Percentiles rank a stretch among this genome's conserved stretches.
phyloP scores from a whole-genome alignment of 2,797 vertebrate genomes.

The Masticophis lateralis region DNA sequence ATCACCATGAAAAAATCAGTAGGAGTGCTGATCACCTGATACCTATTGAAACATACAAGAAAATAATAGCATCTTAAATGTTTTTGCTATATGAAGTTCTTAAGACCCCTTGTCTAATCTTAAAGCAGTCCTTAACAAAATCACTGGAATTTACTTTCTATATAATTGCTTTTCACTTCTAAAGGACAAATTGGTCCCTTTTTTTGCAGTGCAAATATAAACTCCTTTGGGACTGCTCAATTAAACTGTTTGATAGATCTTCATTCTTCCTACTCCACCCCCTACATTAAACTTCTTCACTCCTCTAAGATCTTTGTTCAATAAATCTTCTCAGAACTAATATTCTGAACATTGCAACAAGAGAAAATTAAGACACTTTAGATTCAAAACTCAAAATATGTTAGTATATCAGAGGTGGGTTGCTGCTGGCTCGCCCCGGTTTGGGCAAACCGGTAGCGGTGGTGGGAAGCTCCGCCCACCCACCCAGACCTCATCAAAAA shows the following conservation, averaged over 20 bases:
- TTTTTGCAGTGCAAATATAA: conserved; percentile 22
- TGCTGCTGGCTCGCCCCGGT: too few relatives aligned
- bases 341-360: neutral
- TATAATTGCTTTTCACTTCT: conserved; percentile 26
- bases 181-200: conserved; percentile 10
- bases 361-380: neutral
- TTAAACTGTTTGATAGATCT: conserved; percentile 24
- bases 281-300: conserved; percentile 21
- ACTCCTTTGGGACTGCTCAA: conserved; percentile 39
- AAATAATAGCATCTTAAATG: neutral
- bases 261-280: neutral
- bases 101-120: conserved; percentile 3
- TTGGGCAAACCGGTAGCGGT: too few relatives aligned
- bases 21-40: conserved; percentile 97
- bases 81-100: neutral
- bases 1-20: conserved; percentile 99
- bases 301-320: conserved; percentile 43
- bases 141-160: conserved; percentile 22
- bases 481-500: too few relatives aligned
- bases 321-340: conserved; percentile 3
- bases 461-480: too few relatives aligned
- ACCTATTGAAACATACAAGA: conserved; percentile 73
- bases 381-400: neutral
- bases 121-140: neutral
- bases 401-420: neutral